Conservation (phyloP, 2,797 vertebrate species). For the Phoxinus dragarum region DNA sequence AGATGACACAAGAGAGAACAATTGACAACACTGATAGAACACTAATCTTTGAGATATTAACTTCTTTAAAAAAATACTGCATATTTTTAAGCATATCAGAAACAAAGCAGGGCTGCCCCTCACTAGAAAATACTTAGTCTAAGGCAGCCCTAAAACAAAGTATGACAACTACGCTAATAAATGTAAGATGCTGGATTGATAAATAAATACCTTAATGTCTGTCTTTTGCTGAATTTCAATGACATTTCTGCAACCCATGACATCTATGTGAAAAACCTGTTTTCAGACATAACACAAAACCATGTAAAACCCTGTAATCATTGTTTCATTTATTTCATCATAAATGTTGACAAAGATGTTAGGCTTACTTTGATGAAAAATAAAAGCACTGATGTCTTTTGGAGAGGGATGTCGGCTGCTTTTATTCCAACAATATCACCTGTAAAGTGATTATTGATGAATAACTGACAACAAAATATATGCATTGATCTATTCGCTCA, state of each 20-base stretch:
- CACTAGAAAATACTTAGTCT: not conserved
- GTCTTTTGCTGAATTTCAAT: constrained; percentile 73
- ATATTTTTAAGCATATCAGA: not conserved
- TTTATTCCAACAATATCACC: constrained; percentile 72
- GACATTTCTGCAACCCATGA: constrained; percentile 81
- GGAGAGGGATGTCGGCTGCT: constrained; percentile 58
- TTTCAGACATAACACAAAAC: constrained; percentile 17
- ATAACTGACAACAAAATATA: constrained; percentile 12
- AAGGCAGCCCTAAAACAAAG: not conserved
- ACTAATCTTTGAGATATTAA: not conserved
- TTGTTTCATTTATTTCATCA: not conserved
- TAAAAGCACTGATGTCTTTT: constrained; percentile 80
- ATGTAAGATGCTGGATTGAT: not conserved
- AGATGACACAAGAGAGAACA: not conserved
- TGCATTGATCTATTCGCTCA: not conserved
- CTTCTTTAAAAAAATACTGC: not conserved
- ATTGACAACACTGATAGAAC: not conserved
- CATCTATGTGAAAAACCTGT: constrained; percentile 84
- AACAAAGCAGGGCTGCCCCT: not conserved
- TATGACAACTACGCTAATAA: not conserved
- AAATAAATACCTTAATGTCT: constrained; percentile 40
- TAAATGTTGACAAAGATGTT: not conserved
- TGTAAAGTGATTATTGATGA: constrained; percentile 34
- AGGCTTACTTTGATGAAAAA: constrained; percentile 82
- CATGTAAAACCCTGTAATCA: not conserved